phyloP scores from a whole-genome alignment of 2,888 invertebrate species.

The Ceriagrion tenellum region DNA sequence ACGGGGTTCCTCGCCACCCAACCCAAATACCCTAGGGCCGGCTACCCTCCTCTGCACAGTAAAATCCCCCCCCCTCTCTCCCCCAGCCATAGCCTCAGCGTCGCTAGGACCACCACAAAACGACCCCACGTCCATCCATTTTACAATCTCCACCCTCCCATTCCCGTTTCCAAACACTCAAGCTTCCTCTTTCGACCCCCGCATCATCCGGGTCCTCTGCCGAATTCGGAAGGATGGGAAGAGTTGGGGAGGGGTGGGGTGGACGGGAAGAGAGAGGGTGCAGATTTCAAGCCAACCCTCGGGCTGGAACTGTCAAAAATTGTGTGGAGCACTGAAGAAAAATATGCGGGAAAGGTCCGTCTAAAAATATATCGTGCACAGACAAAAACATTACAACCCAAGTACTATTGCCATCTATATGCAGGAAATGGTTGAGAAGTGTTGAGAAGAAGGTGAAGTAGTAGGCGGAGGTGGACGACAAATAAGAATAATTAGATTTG shows the following conservation, averaged over 20 bases:
- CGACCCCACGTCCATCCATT: slow-evolving; percentile 2
- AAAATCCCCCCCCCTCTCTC: neutral
- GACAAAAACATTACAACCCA: too few species aligned
- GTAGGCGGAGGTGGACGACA: too few species aligned
- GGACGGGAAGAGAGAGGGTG: neutral
- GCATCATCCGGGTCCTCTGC: neutral
- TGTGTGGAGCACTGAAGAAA: neutral
- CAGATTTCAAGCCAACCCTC: neutral
- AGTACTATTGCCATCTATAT: too few species aligned
- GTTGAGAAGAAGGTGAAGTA: too few species aligned
- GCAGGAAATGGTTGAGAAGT: too few species aligned
- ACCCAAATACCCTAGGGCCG: too few species aligned
- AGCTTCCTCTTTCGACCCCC: neutral
- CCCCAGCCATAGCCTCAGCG: neutral
- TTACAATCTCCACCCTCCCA: slow-evolving; percentile 38
- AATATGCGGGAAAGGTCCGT: neutral
- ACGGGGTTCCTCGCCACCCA: too few species aligned
- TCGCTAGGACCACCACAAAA: slow-evolving; percentile 38
- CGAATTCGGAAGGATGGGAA: neutral
- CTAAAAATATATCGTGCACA: too few species aligned
- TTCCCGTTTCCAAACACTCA: slow-evolving; percentile 18
- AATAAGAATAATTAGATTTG: too few species aligned
- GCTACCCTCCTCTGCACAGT: neutral
- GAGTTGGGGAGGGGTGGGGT: neutral
- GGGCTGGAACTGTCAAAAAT: neutral